Evolutionary conservation across 2,113 vertebrate genomes (phyloP), one percentile per base, ranked within the genome.

Genomic region (Sylvia atricapilla): DNA sequence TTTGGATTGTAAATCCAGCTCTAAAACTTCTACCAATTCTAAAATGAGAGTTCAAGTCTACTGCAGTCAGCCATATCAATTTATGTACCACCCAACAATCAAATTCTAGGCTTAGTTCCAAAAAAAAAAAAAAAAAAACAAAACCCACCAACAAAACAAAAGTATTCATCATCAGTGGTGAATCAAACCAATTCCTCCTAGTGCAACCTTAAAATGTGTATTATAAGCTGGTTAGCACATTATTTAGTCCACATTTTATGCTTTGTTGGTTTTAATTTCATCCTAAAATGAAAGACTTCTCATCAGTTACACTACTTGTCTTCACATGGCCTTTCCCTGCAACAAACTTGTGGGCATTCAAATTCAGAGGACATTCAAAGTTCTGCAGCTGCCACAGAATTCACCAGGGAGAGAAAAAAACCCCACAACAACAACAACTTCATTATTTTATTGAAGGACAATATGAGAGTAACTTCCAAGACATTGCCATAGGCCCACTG

Each of bases 361-460:
- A 80, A 69, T 49, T 68, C 37, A 64, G 30, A 82, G 70, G 50
- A 30, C 23, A 70, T 47, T 70, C 33, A 43, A 64, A 79, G 35
- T 13, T 64, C 27, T 37, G 62, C 30, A 47, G 23, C n/a, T 64
- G 75, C 35, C 33, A 63, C 19, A 75, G 60, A 82, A 85, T 20
- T 21, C 30, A 59, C 6, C 21, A 63, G 13, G 30, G 7, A 18
- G 5, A 22, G 9, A 6, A 64, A 58, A 50, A 37, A 52, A 23
- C 0, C 1, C 2, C 2, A 0, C 10, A n/a, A 24, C 6, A 30
- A 24, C 4, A 30, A 62, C 8, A 15, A 41, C 9, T 53, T 6
- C 7, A 63, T 69, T 80, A 13, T 59, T 88, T 80, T 53, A 67
- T 10, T 67, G 18, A 66, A 43, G 4, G 15, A 49, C 52, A 55